phyloP scores from a whole-genome alignment of 1,140 invertebrate genomes.

The Zaprionus tsacasi region DNA sequence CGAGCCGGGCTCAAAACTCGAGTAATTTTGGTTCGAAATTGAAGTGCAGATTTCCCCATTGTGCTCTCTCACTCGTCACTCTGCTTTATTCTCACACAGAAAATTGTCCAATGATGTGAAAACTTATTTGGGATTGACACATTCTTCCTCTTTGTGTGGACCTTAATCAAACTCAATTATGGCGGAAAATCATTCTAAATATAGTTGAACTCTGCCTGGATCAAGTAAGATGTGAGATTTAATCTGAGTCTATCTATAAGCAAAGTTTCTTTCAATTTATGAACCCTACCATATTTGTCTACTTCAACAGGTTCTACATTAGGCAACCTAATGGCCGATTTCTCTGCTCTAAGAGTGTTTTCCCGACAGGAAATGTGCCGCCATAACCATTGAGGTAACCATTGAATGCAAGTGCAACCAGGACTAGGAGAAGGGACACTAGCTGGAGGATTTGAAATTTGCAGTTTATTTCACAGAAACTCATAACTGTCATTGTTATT shows the following conservation, averaged over 20 bases:
- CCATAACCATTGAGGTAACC: neutral
- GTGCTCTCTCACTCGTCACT: slow-evolving; percentile 4
- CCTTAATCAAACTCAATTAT: slow-evolving; percentile 7
- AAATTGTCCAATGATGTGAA: neutral
- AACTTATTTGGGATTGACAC: slow-evolving; percentile 17
- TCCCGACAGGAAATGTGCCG: neutral
- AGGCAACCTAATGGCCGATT: neutral
- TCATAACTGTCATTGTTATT: slow-evolving; percentile 62
- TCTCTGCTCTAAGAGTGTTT: neutral
- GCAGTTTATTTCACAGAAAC: slow-evolving; percentile 37
- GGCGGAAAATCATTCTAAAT: neutral
- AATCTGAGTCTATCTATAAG: slow-evolving; percentile 5
- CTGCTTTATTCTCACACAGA: neutral
- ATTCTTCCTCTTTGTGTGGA: neutral
- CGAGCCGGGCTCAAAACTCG: slow-evolving; percentile 21
- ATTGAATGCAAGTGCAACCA: neutral
- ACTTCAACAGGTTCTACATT: neutral
- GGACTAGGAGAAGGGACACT: neutral
- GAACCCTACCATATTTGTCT: neutral
- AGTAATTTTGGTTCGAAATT: slow-evolving; percentile 32
- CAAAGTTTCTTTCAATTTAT: neutral
- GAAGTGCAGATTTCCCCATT: slow-evolving; percentile 47
- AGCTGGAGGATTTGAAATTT: neutral
- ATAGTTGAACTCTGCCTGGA: neutral
- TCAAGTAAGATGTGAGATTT: neutral